Base-by-base conservation (phyloP, 2,888 invertebrate genomes). In the Stenurella melanura region DNA sequence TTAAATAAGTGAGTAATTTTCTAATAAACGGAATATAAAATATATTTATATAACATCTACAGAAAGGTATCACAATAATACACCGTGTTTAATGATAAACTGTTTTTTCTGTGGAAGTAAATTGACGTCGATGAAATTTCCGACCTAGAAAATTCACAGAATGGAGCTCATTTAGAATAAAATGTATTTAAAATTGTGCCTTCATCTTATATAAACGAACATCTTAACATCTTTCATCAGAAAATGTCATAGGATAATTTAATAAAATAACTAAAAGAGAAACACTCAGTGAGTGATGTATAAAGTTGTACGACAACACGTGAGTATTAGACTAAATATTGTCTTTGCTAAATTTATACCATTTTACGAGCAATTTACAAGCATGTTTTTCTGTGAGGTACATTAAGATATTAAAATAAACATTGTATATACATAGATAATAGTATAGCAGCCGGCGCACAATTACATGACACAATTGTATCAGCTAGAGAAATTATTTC, bases 61-160 rank as follows among this genome's bases (percentile, higher is more conserved):
- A 50, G 15, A 63, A 18, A 34, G 11, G 17, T 19, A 26, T 63
- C 19, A 21, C n/a, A 18, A 54, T 56, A 54, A 54, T 57, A 54
- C 30, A 34, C 21, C 15, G 58, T 42, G 38, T 21, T 60, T 7
- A 64, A 64, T 15, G 12, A 56, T 57, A 69, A 57, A 60, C 21
- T 21, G 12, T 21, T 2, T 42, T 21, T 34, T 38, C 26, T 18
- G 17, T 18, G 38, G 60, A 70, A 70, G 10, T 10, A 9, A 56
- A 26, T 42, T 57, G 69, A 70, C 57, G 69, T 70, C 17, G 15
- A 56, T 58, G 21, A 70, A 70, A 30, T 70, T 70, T 70, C 69
- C 57, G 69, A 34, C 18, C 7, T 42, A 60, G 69, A 38, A 17
- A 34, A 12, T 57, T 70, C 69, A 60, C 12, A 56, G 50, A 70